Evolutionary conservation across 2,888 invertebrate species (phyloP).

Genomic region (Drosophila diplacantha): DNA sequence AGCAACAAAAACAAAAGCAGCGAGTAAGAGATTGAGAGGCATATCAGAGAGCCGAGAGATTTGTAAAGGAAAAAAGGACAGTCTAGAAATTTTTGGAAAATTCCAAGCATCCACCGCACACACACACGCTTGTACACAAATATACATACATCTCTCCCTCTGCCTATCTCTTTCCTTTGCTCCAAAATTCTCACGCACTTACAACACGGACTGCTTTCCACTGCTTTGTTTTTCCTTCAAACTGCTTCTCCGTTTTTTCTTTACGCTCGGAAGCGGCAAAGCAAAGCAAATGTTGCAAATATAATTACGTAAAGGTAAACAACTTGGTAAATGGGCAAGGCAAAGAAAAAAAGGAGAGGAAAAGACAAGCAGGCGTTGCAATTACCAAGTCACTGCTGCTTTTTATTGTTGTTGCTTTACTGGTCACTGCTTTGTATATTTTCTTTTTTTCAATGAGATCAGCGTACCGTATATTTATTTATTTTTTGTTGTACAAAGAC

Average conservation of each 20-base stretch:
- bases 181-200: slow-evolving; percentile 16
- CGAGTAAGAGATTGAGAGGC: slow-evolving; percentile 5
- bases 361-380: slow-evolving; percentile 8
- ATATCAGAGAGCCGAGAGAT: slow-evolving; percentile 1
- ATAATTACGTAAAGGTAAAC: slow-evolving; percentile 74
- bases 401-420: slow-evolving; percentile 16
- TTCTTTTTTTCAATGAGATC: slow-evolving; percentile 66
- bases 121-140: slow-evolving; percentile 10
- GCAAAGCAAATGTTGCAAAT: slow-evolving; percentile 56
- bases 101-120: slow-evolving; percentile 60
- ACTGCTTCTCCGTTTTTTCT: slow-evolving; percentile 12
- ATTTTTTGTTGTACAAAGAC: slow-evolving; percentile 28
- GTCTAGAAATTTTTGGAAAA: slow-evolving; percentile 63
- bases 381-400: neutral
- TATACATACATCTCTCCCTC: slow-evolving; percentile 3
- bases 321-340: slow-evolving; percentile 60
- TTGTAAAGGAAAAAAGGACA: slow-evolving; percentile 39
- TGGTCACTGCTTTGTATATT: slow-evolving; percentile 27
- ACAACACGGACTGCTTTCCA: slow-evolving; percentile 17
- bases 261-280: slow-evolving; percentile 22
- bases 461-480: slow-evolving; percentile 46
- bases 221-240: slow-evolving; percentile 1
- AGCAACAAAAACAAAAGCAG: slow-evolving; percentile 42
- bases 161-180: neutral
- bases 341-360: slow-evolving; percentile 16